Base-by-base conservation (phyloP, 2,113 vertebrate genomes). In the Apistogramma diplotaenia region DNA sequence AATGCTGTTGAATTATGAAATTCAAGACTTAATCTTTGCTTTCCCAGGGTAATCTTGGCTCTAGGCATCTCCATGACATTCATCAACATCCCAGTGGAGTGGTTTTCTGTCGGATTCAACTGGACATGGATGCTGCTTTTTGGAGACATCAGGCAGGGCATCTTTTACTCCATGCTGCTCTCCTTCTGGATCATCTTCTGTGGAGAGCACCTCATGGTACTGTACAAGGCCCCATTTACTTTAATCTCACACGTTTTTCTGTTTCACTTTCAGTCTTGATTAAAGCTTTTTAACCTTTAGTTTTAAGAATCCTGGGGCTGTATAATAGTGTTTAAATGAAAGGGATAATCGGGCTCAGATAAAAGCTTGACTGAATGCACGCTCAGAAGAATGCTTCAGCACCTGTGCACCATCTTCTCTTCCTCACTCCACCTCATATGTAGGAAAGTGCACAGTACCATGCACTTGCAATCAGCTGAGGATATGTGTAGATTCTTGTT, bases 101-200 rank as follows among this genome's bases (percentile, higher is more conserved):
- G 98, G 98, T 99, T 99, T 92, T 99, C 98, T 19, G 94, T 99
- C 0, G 97, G 98, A 5, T 99, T 98, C 81, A 95, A 99, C 92
- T 99, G 98, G 98, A 99, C 98, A 0, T 99, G 98, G 98, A 99
- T 99, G 98, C 91, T 99, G 76, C 92, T 99, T 9, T 99, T 99
- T 0, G 97, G 97, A 27, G 98, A 99, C 88, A 98, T 99, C 73
- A 95, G 98, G 19, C 98, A 99, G 92, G 98, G 98, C 70, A 96
- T 99, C 89, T 99, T 99, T 94, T 99, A 99, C 3, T 97, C 97
- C 37, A 97, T 98, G 97, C 95, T 99, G n/a, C 96, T 99, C 23
- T 99, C 97, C 0, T 99, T 99, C 87, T 99, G 98, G 98, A 98
- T 99, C 93, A 97, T 99, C 92, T 99, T 99, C 94, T 99, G 98